Evolutionary conservation across 2,113 vertebrate species (phyloP).

Genomic region (Orycteropus afer): DNA sequence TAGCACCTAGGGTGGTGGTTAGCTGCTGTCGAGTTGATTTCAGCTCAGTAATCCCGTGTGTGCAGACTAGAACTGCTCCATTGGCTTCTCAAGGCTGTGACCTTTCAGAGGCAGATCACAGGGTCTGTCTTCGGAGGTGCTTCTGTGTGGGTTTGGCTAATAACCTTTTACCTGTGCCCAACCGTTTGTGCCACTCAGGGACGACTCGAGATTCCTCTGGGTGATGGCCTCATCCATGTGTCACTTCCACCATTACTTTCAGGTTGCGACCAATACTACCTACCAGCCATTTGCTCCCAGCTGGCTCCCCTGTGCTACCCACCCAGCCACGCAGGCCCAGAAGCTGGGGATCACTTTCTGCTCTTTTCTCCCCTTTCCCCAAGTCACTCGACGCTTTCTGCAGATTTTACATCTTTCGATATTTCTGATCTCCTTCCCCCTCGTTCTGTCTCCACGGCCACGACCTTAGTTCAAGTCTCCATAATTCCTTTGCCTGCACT

Average conservation of each 20-base stretch:
- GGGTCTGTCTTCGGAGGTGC: neutral
- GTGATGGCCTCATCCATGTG: fast-evolving
- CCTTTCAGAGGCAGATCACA: neutral
- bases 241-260: neutral
- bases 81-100: neutral
- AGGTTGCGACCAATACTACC: too few relatives aligned
- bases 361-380: neutral
- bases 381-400: neutral
- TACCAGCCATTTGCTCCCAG: neutral
- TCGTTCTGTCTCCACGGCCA: neutral
- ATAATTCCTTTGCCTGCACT: neutral
- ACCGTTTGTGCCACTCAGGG: too few relatives aligned
- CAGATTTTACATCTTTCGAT: neutral
- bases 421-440: neutral
- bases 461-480: neutral
- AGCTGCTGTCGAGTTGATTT: neutral
- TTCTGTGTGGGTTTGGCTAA: neutral
- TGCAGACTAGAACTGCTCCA: neutral
- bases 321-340: neutral
- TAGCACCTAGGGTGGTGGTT: neutral
- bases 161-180: neutral
- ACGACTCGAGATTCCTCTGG: neutral
- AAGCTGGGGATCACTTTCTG: too few relatives aligned
- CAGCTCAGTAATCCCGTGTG: neutral
- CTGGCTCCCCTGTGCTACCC: neutral